Base-by-base conservation (phyloP, 1,140 invertebrate species). In the Drosophila willistoni region DNA sequence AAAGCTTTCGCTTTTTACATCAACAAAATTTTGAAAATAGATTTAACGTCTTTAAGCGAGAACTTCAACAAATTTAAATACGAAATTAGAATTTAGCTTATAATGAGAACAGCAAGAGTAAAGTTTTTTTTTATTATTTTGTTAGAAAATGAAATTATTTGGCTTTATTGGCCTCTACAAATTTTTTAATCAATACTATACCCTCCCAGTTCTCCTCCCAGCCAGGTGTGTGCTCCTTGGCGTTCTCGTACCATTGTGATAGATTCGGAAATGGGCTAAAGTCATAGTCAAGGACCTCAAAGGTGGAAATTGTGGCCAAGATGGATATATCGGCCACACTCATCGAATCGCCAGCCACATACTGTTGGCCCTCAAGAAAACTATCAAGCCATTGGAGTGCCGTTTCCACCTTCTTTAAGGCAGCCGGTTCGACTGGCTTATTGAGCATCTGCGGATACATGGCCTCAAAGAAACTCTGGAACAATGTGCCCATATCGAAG, bases 251-350 rank as follows among this genome's bases (percentile, higher is more conserved):
- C 96, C 96, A 97, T 66, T 93, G 94, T 34, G 77, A 87, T 47
- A 97, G 93, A 68, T 97, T 96, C 9, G 94, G 91, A 86, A 95
- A 96, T 66, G 94, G 94, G 19, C 93, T 92, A 29, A 96, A 84
- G 75, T 96, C 94, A 55, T 95, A 94, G 13, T 94, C 94, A 1
- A 94, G 92, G 0, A 93, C 94, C 90, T 96, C 94, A 59, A 94
- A 93, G 65, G 94, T 95, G 6, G 95, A 94, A 13, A 96, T 92
- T 0, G 93, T 93, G 10, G 94, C 93, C n/a, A 94, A 82, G 3
- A 96, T 73, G 7, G 93, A 76, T 13, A 96, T 92, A 84, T 96
- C 96, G 1, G 96, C 96, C n/a, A 97, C 87, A 9, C 96, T 97
- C 9, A 97, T 89, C 39, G 93, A 93, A 61, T 94, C 92, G 9